Evolutionary conservation across 2,888 invertebrate species (phyloP).

Genomic region (Ormia ochracea): DNA sequence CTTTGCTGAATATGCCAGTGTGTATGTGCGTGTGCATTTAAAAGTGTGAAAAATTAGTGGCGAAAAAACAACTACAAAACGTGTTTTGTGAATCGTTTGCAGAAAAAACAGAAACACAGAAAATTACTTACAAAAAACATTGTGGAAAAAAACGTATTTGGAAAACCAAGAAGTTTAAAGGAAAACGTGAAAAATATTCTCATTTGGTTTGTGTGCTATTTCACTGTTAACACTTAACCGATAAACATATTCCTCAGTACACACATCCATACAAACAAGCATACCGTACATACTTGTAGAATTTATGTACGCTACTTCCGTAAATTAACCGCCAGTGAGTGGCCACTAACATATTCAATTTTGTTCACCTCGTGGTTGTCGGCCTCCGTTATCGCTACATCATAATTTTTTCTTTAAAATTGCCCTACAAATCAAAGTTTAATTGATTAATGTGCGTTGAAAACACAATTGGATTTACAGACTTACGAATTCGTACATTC

Average conservation of each 20-base stretch:
- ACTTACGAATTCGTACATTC: not conserved
- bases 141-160: conserved; percentile 12
- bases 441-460: conserved; percentile 55
- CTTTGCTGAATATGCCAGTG: no score
- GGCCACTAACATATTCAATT: conserved; percentile 43
- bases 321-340: conserved; percentile 43
- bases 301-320: conserved; percentile 6
- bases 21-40: not conserved
- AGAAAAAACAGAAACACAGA: conserved; percentile 1
- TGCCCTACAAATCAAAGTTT: conserved; percentile 50
- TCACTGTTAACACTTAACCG: conserved; percentile 43
- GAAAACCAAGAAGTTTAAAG: conserved; percentile 25
- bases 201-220: conserved; percentile 32
- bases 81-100: conserved; percentile 4
- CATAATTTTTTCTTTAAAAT: conserved; percentile 33
- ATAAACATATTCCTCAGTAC: not conserved
- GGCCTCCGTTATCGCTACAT: conserved; percentile 10
- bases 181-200: conserved; percentile 32
- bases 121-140: conserved; percentile 30
- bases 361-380: conserved; percentile 20
- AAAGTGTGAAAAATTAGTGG: conserved; percentile 40
- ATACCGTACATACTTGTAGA: not conserved
- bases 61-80: conserved; percentile 10
- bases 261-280: not conserved
- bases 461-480: conserved; percentile 6